Conservation (phyloP, 2,113 vertebrate species). For the Misgurnus anguillicaudatus region DNA sequence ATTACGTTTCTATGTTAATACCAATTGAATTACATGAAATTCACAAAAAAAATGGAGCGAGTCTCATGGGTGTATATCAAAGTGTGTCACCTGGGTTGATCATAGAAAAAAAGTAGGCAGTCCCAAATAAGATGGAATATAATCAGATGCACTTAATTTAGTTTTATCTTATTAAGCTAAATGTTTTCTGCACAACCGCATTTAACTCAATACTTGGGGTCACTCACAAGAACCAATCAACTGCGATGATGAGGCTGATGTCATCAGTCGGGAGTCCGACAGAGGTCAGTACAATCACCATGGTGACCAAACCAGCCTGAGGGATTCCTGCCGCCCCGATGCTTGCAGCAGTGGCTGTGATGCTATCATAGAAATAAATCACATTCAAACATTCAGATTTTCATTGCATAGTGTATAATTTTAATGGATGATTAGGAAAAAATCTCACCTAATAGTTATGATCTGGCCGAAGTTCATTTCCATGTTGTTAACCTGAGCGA, state of each 20-base stretch:
- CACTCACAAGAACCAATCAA: slow-evolving; percentile 99
- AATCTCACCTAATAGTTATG: slow-evolving; percentile 92
- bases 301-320: slow-evolving; percentile 95
- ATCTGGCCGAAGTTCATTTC: slow-evolving; percentile 98
- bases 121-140: slow-evolving; percentile 22
- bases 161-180: background rate
- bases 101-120: slow-evolving; percentile 52
- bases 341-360: slow-evolving; percentile 95
- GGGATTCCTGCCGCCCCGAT: slow-evolving; percentile 97
- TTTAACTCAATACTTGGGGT: background rate
- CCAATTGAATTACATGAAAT: slow-evolving; percentile 69
- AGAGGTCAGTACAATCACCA: slow-evolving; percentile 98
- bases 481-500: slow-evolving; percentile 96
- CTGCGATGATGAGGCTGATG: slow-evolving; percentile 97
- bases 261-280: slow-evolving; percentile 96
- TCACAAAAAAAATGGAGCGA: slow-evolving; percentile 69
- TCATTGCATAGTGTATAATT: background rate
- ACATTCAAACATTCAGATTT: background rate
- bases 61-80: slow-evolving; percentile 64
- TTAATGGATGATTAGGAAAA: background rate
- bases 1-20: slow-evolving; percentile 83
- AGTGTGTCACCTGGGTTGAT: slow-evolving; percentile 73
- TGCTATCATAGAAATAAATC: slow-evolving; percentile 70
- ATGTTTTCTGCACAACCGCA: background rate
- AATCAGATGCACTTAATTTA: background rate